These are phyloP conservation scores for Pseudomugil gertrudae DNA, from an alignment of 2,797 vertebrate genomes.

Conservation along the genomic window DNA sequence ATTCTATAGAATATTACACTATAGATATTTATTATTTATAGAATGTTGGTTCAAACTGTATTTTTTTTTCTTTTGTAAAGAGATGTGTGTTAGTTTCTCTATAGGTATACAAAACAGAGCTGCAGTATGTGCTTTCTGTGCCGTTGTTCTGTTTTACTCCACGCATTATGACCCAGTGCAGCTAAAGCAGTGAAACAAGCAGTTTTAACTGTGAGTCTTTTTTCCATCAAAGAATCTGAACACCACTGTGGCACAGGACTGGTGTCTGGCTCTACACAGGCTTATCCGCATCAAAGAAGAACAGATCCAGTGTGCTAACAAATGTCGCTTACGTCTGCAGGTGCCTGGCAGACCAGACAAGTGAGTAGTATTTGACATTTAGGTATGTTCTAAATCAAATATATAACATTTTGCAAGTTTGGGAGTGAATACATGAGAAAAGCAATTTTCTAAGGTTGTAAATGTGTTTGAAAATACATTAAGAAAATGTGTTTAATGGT, in stretches of 20 bases:
- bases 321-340: conserved; percentile 93
- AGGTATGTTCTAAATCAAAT: conserved; percentile 25
- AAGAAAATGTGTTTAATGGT: conserved; percentile 4
- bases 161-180: conserved; percentile 11
- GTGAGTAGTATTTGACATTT: conserved; percentile 79
- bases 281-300: conserved; percentile 96
- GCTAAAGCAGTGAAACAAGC: conserved; percentile 8
- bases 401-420: background rate
- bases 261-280: conserved; percentile 95
- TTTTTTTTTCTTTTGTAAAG: conserved; percentile 3
- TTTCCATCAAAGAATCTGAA: conserved; percentile 88
- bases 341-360: conserved; percentile 94
- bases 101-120: conserved; percentile 1
- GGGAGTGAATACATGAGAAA: background rate
- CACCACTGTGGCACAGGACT: conserved; percentile 94
- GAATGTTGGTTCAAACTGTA: conserved; percentile 23
- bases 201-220: conserved; percentile 50
- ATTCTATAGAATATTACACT: conserved; percentile 41
- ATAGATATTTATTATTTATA: conserved; percentile 17
- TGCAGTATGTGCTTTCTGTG: conserved; percentile 2
- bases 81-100: conserved; percentile 10
- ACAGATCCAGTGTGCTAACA: conserved; percentile 95
- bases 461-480: too few relatives aligned
- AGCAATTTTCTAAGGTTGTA: too few relatives aligned
- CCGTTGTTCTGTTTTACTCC: background rate